A percentile compares a stretch with the other conserved stretches of the same genome.
Conservation (phyloP, 2,797 vertebrate genomes). For the Crypturellus tataupa region DNA sequence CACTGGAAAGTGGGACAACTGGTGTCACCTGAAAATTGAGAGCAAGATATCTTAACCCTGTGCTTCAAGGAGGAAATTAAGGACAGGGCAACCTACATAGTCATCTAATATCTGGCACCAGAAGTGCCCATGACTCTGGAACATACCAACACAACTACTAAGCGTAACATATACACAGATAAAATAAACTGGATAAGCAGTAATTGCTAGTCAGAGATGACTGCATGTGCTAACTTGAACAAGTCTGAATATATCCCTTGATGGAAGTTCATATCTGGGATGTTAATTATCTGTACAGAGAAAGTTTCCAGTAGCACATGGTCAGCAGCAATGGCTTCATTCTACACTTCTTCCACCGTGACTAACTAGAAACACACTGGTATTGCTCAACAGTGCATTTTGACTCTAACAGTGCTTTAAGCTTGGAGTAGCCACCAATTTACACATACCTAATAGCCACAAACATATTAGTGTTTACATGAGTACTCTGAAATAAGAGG, state of each 20-base stretch:
- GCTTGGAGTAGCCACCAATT: not conserved
- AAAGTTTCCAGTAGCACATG: not conserved
- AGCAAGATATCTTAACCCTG: not conserved
- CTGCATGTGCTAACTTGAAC: not conserved
- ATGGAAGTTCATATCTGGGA: not conserved
- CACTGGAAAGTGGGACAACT: slow-evolving; percentile 96
- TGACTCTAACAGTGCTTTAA: not conserved
- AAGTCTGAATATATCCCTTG: not conserved
- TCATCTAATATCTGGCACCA: not conserved
- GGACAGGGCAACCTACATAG: not conserved
- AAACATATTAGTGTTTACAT: not conserved
- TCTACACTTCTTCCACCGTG: not conserved
- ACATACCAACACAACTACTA: not conserved
- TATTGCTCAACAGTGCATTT: not conserved
- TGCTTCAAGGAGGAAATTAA: not conserved
- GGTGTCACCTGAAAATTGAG: slow-evolving; percentile 91
- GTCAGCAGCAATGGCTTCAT: not conserved
- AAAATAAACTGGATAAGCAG: not conserved
- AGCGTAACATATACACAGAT: not conserved
- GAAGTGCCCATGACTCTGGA: not conserved
- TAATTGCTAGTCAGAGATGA: not conserved
- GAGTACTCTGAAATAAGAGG: slow-evolving; percentile 11
- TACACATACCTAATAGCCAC: not conserved
- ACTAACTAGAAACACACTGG: not conserved
- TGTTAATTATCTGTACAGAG: not conserved